Conservation (phyloP, 2,888 invertebrate genomes). For the Helleia helle region DNA sequence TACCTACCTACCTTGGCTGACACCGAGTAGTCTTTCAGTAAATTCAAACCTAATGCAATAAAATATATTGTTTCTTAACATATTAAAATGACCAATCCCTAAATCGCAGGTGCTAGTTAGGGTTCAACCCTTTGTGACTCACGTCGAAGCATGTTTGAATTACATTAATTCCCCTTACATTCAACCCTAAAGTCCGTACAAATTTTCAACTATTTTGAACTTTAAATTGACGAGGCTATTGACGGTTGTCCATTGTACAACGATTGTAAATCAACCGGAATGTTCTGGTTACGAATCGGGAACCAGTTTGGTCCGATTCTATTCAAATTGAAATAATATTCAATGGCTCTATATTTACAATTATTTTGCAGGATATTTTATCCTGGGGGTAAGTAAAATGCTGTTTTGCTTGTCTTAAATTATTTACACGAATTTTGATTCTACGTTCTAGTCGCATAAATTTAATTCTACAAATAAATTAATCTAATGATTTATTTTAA, state of each 20-base stretch:
- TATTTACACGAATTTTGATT: no score
- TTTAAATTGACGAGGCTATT: conserved; percentile 21
- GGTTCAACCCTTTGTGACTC: conserved; percentile 1
- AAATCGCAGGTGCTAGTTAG: conserved; percentile 4
- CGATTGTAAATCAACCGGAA: conserved; percentile 16
- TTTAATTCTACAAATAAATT: no score
- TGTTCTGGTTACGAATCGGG: conserved; percentile 23
- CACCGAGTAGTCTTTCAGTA: no score
- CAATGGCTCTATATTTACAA: no score
- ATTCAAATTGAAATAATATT: not conserved
- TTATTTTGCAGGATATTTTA: no score
- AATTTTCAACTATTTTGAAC: conserved; percentile 23
- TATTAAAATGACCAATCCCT: not conserved
- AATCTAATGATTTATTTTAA: no score
- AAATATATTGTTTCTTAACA: no score
- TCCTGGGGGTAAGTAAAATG: no score
- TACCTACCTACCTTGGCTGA: no score
- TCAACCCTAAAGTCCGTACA: conserved; percentile 15
- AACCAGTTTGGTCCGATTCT: not conserved
- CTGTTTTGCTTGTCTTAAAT: no score
- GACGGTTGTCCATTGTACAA: conserved; percentile 16
- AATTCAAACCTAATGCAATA: no score
- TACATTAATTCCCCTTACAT: conserved; percentile 26
- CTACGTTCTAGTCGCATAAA: no score
- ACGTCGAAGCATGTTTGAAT: conserved; percentile 13